Percentiles rank a stretch among this genome's conserved stretches.
phyloP scores from a whole-genome alignment of 1,140 invertebrate genomes.

The Hestina assimilis region DNA sequence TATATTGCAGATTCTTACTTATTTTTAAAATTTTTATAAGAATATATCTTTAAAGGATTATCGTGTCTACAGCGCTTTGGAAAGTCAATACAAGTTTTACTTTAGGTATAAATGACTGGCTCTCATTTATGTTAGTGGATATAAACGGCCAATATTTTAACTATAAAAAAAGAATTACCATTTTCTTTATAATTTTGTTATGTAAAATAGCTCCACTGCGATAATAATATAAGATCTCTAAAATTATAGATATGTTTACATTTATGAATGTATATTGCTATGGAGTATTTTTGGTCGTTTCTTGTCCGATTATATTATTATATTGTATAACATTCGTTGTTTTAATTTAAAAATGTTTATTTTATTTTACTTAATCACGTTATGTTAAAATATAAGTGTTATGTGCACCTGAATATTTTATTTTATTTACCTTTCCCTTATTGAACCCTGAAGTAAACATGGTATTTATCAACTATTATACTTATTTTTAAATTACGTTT shows the following conservation, averaged over 20 bases:
- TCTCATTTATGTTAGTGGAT: slow-evolving; percentile 28
- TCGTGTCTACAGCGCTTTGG: slow-evolving; percentile 13
- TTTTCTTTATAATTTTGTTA: background rate
- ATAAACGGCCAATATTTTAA: slow-evolving; percentile 9
- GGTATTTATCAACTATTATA: too few species aligned
- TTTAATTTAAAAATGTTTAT: slow-evolving; percentile 77
- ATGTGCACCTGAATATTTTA: slow-evolving; percentile 61
- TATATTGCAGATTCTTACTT: too few species aligned
- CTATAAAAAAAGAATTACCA: background rate
- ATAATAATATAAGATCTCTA: background rate
- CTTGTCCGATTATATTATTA: slow-evolving; percentile 39
- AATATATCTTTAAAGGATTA: slow-evolving; percentile 6
- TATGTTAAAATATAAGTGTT: slow-evolving; percentile 76
- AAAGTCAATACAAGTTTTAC: slow-evolving; percentile 4
- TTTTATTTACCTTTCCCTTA: slow-evolving; percentile 32
- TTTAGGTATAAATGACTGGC: slow-evolving; percentile 25
- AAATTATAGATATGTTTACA: background rate
- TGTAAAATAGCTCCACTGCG: background rate
- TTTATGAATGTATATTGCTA: background rate
- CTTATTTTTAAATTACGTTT: too few species aligned
- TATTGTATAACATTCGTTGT: slow-evolving; percentile 67
- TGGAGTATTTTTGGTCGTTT: slow-evolving; percentile 26
- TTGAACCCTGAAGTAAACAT: too few species aligned
- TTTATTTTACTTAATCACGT: slow-evolving; percentile 65
- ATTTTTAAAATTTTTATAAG: too few species aligned